phyloP scores from a whole-genome alignment of 2,888 invertebrate species.

The Heliconius erato region DNA sequence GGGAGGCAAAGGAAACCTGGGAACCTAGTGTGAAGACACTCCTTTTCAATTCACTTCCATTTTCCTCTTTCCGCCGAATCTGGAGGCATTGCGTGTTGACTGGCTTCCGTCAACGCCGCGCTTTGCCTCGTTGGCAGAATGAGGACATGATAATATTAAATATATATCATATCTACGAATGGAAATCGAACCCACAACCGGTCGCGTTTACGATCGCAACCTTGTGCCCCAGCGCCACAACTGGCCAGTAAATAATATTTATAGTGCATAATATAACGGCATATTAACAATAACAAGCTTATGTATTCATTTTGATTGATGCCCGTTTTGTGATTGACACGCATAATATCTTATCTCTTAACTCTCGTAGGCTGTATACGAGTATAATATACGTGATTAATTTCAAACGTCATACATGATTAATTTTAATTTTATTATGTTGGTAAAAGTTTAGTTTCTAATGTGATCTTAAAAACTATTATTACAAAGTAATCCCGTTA shows the following conservation, averaged over 20 bases:
- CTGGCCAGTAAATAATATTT: background rate
- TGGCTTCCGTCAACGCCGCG: no score
- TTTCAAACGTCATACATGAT: slow-evolving; percentile 12
- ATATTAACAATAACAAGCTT: slow-evolving; percentile 14
- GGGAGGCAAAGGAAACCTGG: no score
- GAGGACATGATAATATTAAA: background rate
- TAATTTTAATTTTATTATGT: slow-evolving; percentile 28
- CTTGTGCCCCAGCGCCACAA: background rate
- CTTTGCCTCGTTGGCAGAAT: background rate
- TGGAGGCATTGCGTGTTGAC: no score
- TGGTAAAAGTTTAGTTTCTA: slow-evolving; percentile 27
- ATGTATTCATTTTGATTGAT: slow-evolving; percentile 9
- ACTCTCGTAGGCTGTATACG: slow-evolving; percentile 4
- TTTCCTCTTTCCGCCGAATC: no score
- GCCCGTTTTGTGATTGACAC: slow-evolving; percentile 13
- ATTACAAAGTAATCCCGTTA: background rate
- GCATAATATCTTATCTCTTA: background rate
- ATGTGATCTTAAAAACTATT: slow-evolving; percentile 4
- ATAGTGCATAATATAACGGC: background rate
- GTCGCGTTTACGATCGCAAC: background rate
- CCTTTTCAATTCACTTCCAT: no score
- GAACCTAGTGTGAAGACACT: no score
- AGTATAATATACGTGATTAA: slow-evolving; percentile 8
- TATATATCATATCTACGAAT: background rate
- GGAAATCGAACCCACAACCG: background rate